A percentile compares a stretch with the other conserved stretches of the same genome.
Conservation (phyloP, 2,888 invertebrate genomes). For the Isoperla grammatica region DNA sequence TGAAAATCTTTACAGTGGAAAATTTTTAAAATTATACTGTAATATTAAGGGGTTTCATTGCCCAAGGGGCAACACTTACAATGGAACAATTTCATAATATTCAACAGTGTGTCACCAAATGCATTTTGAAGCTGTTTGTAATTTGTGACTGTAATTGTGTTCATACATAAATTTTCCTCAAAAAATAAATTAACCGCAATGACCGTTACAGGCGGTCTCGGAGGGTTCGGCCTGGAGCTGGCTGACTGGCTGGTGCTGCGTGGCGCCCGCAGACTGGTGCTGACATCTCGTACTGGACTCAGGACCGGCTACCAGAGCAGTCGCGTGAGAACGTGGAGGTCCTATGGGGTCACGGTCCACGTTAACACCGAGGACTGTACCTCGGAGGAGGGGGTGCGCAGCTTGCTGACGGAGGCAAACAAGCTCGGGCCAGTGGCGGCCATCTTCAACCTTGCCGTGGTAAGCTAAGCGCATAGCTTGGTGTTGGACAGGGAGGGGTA, state of each 20-base stretch:
- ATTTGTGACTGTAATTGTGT: too few species aligned
- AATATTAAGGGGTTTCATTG: too few species aligned
- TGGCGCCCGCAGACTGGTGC: slow-evolving; percentile 48
- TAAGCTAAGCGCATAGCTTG: too few species aligned
- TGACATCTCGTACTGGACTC: slow-evolving; percentile 51
- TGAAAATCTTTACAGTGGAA: too few species aligned
- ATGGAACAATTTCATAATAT: too few species aligned
- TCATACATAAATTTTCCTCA: too few species aligned
- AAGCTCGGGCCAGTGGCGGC: slow-evolving; percentile 53
- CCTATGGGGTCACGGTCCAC: slow-evolving; percentile 40
- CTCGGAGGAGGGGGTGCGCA: slow-evolving; percentile 39
- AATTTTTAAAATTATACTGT: too few species aligned
- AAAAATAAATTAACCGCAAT: too few species aligned
- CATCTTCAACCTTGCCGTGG: slow-evolving; percentile 60
- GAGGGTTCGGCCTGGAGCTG: slow-evolving; percentile 54
- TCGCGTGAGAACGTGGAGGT: slow-evolving; percentile 39
- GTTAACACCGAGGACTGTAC: slow-evolving; percentile 43
- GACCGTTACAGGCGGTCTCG: slow-evolving; percentile 46
- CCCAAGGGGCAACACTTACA: too few species aligned
- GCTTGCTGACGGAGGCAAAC: slow-evolving; percentile 57
- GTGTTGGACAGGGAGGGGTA: too few species aligned
- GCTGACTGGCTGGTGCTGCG: slow-evolving; percentile 48
- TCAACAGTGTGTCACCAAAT: too few species aligned
- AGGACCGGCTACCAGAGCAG: slow-evolving; percentile 49
- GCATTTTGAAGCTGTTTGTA: too few species aligned